Percentiles rank a stretch among this genome's conserved stretches.
Evolutionary conservation across 2,113 vertebrate species (phyloP).

Genomic region (Phrynosoma blainvillii): DNA sequence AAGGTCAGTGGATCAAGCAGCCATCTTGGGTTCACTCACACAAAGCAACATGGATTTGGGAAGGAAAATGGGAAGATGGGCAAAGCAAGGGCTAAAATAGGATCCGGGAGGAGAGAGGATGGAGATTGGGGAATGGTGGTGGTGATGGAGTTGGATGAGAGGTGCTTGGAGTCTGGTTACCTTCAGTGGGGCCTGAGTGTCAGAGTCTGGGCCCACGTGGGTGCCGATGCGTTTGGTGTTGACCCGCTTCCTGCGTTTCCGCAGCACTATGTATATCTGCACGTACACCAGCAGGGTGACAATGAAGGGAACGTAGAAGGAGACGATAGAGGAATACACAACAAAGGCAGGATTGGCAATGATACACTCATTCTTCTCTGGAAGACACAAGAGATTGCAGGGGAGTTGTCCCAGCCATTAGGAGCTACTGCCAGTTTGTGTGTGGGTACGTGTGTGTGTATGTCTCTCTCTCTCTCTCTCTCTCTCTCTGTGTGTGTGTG

Average conservation of each 20-base stretch:
- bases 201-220: constrained; percentile 67
- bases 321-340: constrained; percentile 85
- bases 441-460: not conserved
- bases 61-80: not conserved
- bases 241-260: constrained; percentile 80
- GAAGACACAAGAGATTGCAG: constrained; percentile 41
- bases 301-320: constrained; percentile 88
- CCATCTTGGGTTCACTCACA: accelerated
- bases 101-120: not conserved
- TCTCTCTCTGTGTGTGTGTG: too few species aligned
- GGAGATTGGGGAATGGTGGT: accelerated
- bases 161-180: constrained; percentile 50
- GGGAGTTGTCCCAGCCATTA: not conserved
- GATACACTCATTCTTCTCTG: constrained; percentile 83
- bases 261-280: constrained; percentile 85
- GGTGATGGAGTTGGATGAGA: too few species aligned
- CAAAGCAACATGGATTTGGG: not conserved
- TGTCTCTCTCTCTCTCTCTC: too few species aligned
- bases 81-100: not conserved
- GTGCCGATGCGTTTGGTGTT: constrained; percentile 80
- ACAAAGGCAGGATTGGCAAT: constrained; percentile 86
- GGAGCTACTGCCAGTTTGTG: accelerated
- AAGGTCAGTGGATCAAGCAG: not conserved
- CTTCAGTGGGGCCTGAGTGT: constrained; percentile 75
- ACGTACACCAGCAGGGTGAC: constrained; percentile 86